These are phyloP conservation scores for Tapirus terrestris DNA, from an alignment of 2,113 vertebrate genomes.

Conservation along the genomic window DNA sequence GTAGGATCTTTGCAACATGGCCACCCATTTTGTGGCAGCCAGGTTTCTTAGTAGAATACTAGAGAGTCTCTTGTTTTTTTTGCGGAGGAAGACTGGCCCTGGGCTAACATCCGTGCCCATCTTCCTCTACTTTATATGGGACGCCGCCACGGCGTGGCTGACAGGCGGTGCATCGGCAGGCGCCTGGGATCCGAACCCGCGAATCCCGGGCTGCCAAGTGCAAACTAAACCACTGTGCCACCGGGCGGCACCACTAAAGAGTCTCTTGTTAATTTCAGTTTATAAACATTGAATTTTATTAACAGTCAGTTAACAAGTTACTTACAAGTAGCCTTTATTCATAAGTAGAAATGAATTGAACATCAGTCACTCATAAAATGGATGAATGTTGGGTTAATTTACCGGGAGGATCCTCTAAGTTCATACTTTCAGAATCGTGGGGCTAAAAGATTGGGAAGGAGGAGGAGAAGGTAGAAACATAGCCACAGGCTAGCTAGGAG, in stretches of 20 bases:
- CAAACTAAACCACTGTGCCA: too few species aligned
- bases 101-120: too few species aligned
- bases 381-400: slow-evolving; percentile 23
- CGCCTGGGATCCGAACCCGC: too few species aligned
- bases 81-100: too few species aligned
- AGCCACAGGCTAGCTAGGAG: background rate
- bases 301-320: background rate
- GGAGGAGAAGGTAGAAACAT: background rate
- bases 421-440: slow-evolving; percentile 16
- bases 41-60: background rate
- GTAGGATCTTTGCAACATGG: slow-evolving; percentile 5
- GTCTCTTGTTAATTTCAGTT: slow-evolving; percentile 13
- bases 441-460: background rate
- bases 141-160: too few species aligned
- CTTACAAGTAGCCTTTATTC: background rate
- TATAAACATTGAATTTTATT: background rate
- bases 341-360: slow-evolving; percentile 25
- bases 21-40: background rate
- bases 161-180: too few species aligned
- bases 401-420: background rate
- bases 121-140: too few species aligned
- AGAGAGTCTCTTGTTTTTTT: background rate
- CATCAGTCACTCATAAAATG: background rate
- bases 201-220: too few species aligned
- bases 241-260: background rate